Base-by-base conservation (phyloP, 2,113 vertebrate species). In the Glareola pratincola region DNA sequence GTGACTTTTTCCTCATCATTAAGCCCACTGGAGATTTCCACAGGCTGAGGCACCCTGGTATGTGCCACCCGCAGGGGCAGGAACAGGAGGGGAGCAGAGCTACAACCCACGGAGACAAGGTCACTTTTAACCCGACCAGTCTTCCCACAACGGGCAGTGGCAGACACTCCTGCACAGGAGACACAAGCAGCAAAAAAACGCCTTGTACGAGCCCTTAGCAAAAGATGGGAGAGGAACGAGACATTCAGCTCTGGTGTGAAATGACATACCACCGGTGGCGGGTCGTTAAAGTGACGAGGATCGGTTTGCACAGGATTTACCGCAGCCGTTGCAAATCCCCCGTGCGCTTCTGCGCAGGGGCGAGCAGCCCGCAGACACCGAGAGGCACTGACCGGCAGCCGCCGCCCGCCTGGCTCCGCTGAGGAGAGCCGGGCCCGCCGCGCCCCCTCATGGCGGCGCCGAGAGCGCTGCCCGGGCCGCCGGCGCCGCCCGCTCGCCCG, bases 261-360 rank as follows among this genome's bases (percentile, higher is more conserved):
- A 24, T 8, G 14, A 13, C 37, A 13, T 1, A 22, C 9, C 16
- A 5, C 9, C 4, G 9, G 6, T 12, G 11, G 4, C 22, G 4
- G 30, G 23, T 22, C 10, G 21, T 7, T 47, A 51, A n/a, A 41
- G 37, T 10, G 9, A 64, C 21, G 5, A 22, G 68, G 41, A 18
- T 27, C 11, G 2, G 23, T 8, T 21, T 8, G 7, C 47, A 18
- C 26, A 3, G 32, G 5, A 13, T 48, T 45, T 54, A 74, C 4
- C n/a, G 27, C 21, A 14, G 14, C 1, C 26, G 18, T 8, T 5
- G 23, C 26, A 11, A 39, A 16, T 20, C 43, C 13, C 8, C 20
- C 17, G 4, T 3, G n/a, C 36, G 8, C 22, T 54, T 34, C 32
- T 22, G 4, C 0, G 8, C 39, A 4, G 21, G 9, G 19, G 4